Percentiles rank a stretch among this genome's conserved stretches.
Conservation (phyloP, 2,888 invertebrate genomes). For the Ennomos erosarius region DNA sequence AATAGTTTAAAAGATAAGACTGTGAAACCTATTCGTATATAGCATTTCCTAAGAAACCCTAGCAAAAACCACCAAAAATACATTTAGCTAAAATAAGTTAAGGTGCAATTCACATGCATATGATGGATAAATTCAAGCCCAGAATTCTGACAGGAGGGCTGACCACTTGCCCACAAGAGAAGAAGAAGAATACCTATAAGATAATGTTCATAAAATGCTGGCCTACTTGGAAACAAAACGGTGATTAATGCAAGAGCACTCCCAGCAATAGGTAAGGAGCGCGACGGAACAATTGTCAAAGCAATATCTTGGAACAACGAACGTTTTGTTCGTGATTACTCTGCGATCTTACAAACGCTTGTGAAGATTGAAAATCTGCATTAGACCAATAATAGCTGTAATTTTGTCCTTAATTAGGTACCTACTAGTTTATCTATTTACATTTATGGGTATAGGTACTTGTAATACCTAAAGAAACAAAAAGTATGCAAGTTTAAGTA, state of each 20-base stretch:
- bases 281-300: constrained; percentile 37
- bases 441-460: no score
- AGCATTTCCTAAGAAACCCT: no score
- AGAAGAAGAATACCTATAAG: no score
- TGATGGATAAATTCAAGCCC: constrained; percentile 4
- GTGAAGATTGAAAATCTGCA: constrained; percentile 1
- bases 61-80: no score
- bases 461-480: no score
- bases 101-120: background rate
- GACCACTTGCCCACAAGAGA: no score
- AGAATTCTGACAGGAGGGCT: no score
- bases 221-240: constrained; percentile 33
- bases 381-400: constrained; percentile 20
- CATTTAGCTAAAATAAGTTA: no score
- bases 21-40: no score
- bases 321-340: constrained; percentile 35
- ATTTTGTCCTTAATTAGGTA: constrained; percentile 19
- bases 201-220: constrained; percentile 11
- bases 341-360: constrained; percentile 18
- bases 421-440: no score
- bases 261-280: constrained; percentile 31
- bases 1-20: no score
- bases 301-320: constrained; percentile 34
- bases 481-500: no score
- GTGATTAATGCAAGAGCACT: constrained; percentile 36